These are phyloP conservation scores for Eclectus roratus DNA, from an alignment of 2,113 vertebrate species.

Conservation along the genomic window DNA sequence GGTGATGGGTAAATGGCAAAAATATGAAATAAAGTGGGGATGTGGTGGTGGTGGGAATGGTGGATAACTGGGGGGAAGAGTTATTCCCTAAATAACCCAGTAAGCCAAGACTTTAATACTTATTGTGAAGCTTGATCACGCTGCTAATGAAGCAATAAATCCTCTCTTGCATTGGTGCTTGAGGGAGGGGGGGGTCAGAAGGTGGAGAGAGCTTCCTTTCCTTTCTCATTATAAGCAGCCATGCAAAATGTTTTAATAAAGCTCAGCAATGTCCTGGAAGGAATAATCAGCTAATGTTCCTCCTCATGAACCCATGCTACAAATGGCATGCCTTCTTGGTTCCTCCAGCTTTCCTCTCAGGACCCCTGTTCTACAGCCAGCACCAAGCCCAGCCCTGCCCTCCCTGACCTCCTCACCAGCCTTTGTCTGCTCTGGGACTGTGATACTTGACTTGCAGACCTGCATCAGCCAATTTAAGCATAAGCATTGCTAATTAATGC, in stretches of 20 bases:
- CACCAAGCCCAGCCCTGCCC: neutral
- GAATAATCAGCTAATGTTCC: slow-evolving; percentile 14
- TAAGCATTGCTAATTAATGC: neutral
- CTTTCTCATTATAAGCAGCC: slow-evolving; percentile 34
- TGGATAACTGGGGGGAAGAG: neutral
- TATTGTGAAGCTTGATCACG: neutral
- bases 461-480: neutral
- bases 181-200: slow-evolving; percentile 35
- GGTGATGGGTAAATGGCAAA: neutral
- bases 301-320: neutral
- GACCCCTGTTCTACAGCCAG: neutral
- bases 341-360: neutral
- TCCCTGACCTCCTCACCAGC: rapidly evolving
- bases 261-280: slow-evolving; percentile 16
- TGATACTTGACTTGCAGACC: neutral
- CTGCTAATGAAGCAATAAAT: slow-evolving; percentile 66
- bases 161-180: slow-evolving; percentile 18
- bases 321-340: neutral
- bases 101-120: slow-evolving; percentile 34
- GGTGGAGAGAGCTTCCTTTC: slow-evolving; percentile 20
- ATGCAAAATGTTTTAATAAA: slow-evolving; percentile 41
- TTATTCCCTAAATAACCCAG: slow-evolving; percentile 38
- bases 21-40: neutral
- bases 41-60: neutral
- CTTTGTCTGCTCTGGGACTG: neutral